phyloP scores from a whole-genome alignment of 64 coral and sea anemone genomes.

The Anthopleura sola region DNA sequence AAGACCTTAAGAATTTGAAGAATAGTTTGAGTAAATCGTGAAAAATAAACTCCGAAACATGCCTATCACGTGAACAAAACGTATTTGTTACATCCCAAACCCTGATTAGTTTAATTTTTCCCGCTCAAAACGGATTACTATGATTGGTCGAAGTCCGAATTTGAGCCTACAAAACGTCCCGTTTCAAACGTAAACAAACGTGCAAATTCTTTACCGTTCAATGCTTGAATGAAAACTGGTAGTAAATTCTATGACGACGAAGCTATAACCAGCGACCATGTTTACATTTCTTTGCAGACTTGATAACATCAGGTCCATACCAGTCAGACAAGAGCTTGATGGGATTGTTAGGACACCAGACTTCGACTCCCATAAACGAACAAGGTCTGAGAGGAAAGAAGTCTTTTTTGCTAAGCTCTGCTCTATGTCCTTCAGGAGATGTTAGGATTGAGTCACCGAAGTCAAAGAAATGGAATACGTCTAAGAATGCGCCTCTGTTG shows the following conservation, averaged over 20 bases:
- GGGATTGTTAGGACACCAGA: constrained; percentile 16
- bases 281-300: constrained; percentile 7
- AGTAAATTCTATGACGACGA: neutral
- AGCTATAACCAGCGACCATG: constrained; percentile 16
- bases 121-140: no score
- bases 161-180: no score
- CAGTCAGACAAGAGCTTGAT: neutral
- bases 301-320: constrained; percentile 4
- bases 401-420: constrained; percentile 1
- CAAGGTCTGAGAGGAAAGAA: constrained; percentile 8
- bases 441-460: neutral
- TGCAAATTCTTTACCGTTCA: no score
- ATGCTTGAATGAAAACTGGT: no score
- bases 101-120: no score
- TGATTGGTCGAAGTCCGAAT: no score
- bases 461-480: constrained; percentile 6
- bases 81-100: no score
- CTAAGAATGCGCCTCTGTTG: constrained; percentile 14
- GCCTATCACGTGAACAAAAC: no score
- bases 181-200: no score
- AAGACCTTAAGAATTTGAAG: no score
- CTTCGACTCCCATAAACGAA: constrained; percentile 14
- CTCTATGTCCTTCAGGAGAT: constrained; percentile 8
- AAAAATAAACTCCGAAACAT: no score
- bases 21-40: no score